These are phyloP conservation scores for Ctenomys sociabilis DNA, from an alignment of 2,113 vertebrate genomes.

Conservation along the genomic window DNA sequence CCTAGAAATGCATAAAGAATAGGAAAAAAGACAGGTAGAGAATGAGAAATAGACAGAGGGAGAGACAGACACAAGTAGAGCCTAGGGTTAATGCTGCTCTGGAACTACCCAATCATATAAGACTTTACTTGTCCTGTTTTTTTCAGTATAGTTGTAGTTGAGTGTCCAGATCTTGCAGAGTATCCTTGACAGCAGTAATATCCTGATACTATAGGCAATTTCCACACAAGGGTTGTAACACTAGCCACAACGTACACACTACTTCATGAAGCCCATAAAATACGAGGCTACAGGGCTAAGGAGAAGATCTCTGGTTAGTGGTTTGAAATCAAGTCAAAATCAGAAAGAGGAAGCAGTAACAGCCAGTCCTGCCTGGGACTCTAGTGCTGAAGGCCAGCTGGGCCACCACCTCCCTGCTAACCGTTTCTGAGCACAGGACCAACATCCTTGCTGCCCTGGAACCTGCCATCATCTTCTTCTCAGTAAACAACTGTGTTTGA, in stretches of 20 bases:
- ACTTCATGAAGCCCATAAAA: background rate
- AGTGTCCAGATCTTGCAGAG: background rate
- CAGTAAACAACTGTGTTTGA: background rate
- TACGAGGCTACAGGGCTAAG: background rate
- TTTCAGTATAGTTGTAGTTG: background rate
- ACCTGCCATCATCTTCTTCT: background rate
- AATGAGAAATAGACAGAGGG: background rate
- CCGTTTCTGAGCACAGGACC: background rate
- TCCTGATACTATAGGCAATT: background rate
- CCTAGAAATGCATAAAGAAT: background rate
- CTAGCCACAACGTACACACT: background rate
- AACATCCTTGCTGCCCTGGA: background rate
- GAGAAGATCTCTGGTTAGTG: background rate
- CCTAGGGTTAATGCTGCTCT: background rate
- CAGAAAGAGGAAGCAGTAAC: background rate
- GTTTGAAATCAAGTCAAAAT: slow-evolving; percentile 10
- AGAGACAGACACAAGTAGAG: background rate
- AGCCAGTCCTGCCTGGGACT: background rate
- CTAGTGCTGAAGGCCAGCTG: background rate
- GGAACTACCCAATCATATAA: background rate
- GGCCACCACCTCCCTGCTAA: background rate
- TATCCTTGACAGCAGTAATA: background rate
- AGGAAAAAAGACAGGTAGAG: background rate
- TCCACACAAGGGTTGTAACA: background rate
- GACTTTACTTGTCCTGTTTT: background rate